Conservation (phyloP, 2,888 invertebrate species). For the Hydraecia micacea region DNA sequence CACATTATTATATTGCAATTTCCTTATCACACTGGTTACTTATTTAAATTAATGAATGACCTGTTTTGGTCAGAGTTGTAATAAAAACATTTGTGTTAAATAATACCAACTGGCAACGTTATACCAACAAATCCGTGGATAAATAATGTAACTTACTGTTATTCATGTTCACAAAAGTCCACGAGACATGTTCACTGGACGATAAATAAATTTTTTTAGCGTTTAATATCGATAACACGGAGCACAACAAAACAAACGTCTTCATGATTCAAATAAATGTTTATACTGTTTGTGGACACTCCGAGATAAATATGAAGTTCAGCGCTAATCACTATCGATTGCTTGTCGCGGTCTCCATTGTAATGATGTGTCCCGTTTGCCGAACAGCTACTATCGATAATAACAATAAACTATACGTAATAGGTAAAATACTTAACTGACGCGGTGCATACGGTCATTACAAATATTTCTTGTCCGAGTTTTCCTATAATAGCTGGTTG, state of each 20-base stretch:
- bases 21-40: conserved; percentile 37
- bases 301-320: conserved; percentile 46
- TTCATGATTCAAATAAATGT: conserved; percentile 57
- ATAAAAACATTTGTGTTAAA: conserved; percentile 17
- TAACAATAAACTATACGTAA: conserved; percentile 29
- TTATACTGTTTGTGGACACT: conserved; percentile 52
- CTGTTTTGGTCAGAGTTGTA: conserved; percentile 12
- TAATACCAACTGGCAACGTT: conserved; percentile 4
- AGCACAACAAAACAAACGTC: conserved; percentile 58
- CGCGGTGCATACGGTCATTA: conserved; percentile 25
- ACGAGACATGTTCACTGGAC: conserved; percentile 65
- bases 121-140: conserved; percentile 10
- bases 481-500: conserved; percentile 16
- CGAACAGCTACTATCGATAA: conserved; percentile 56
- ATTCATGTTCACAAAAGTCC: conserved; percentile 83
- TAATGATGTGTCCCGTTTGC: conserved; percentile 55
- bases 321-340: conserved; percentile 51
- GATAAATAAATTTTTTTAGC: conserved; percentile 63
- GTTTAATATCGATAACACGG: conserved; percentile 45
- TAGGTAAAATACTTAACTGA: conserved; percentile 14
- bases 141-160: conserved; percentile 79
- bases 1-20: background rate
- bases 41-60: conserved; percentile 33
- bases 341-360: conserved; percentile 27
- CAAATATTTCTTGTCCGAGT: conserved; percentile 33